Evolutionary conservation across 1,140 invertebrate species (phyloP).

Genomic region (Yoshiicerus persimilis): DNA sequence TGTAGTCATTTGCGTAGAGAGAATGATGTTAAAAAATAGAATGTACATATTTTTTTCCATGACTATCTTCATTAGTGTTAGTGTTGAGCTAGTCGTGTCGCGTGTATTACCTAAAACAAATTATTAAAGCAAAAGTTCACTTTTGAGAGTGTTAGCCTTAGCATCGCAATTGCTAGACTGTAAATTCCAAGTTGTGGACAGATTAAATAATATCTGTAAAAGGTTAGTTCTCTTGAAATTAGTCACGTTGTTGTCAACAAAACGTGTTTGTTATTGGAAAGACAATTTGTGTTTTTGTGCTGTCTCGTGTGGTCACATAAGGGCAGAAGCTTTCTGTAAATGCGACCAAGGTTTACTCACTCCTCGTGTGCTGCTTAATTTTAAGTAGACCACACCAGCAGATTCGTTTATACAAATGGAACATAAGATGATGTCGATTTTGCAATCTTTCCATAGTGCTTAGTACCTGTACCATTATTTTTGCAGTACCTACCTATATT

Average conservation of each 20-base stretch:
- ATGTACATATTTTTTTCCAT: neutral
- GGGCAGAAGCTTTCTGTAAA: constrained; percentile 5
- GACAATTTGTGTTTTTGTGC: neutral
- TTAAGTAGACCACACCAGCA: neutral
- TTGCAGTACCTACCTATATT: neutral
- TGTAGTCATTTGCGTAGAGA: neutral
- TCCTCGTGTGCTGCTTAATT: neutral
- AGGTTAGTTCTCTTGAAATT: neutral
- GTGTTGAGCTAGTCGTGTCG: neutral
- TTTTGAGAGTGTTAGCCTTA: no score
- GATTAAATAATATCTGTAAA: neutral
- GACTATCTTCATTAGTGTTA: neutral
- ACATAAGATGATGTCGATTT: neutral
- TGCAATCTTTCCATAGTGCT: neutral
- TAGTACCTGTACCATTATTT: neutral
- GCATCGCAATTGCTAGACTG: neutral
- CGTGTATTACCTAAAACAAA: neutral
- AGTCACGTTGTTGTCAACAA: neutral
- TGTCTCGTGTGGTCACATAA: neutral
- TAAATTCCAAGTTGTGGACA: neutral
- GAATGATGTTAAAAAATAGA: neutral
- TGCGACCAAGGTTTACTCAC: constrained; percentile 9
- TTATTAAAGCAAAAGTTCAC: neutral
- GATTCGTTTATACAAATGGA: neutral
- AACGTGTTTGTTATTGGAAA: neutral